phyloP scores from a whole-genome alignment of 1,140 invertebrate genomes.

The Pinna nobilis region DNA sequence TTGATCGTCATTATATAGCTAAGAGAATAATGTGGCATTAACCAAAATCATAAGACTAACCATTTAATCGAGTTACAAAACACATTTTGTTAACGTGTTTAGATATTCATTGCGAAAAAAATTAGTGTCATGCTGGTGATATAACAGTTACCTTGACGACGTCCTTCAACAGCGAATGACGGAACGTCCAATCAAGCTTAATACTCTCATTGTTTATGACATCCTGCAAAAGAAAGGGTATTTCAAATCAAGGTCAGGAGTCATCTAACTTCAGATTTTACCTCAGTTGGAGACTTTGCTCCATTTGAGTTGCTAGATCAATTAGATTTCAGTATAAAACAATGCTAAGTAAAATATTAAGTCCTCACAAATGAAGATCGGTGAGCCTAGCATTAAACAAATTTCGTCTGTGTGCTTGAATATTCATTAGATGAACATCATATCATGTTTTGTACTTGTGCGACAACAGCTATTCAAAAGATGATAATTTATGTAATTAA shows the following conservation, averaged over 20 bases:
- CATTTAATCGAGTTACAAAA: background rate
- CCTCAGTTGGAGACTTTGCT: too few species aligned
- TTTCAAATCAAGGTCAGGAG: too few species aligned
- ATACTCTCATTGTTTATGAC: conserved; percentile 94
- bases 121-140: too few species aligned
- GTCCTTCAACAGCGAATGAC: conserved; percentile 93
- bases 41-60: background rate
- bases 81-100: background rate
- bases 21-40: background rate
- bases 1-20: background rate
- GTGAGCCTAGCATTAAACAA: background rate
- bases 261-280: too few species aligned
- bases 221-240: conserved; percentile 79
- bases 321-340: too few species aligned
- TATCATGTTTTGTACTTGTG: background rate
- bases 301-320: too few species aligned
- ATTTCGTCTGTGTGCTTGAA: background rate
- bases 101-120: conserved; percentile 10
- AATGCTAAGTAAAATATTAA: too few species aligned
- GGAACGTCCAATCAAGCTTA: conserved; percentile 93
- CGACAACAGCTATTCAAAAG: too few species aligned
- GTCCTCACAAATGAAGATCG: background rate
- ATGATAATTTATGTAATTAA: too few species aligned
- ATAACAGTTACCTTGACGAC: conserved; percentile 88
- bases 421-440: background rate